These are phyloP conservation scores for Leucopsar rothschildi DNA, from an alignment of 2,113 vertebrate genomes.

Conservation along the genomic window DNA sequence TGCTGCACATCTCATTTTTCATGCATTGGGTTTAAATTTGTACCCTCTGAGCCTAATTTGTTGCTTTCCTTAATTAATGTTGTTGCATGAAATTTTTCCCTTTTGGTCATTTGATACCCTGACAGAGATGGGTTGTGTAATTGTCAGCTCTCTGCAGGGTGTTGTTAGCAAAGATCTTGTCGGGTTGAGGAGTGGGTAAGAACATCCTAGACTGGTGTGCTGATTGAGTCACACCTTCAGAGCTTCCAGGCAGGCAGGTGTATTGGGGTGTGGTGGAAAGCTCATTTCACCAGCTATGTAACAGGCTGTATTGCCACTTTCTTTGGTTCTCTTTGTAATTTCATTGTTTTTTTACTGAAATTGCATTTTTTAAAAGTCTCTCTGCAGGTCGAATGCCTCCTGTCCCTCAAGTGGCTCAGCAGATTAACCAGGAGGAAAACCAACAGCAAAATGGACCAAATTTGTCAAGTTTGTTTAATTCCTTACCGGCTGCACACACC, in stretches of 20 bases:
- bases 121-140: background rate
- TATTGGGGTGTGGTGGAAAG: background rate
- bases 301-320: background rate
- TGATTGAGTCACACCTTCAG: background rate
- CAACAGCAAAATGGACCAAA: conserved; percentile 86
- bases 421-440: conserved; percentile 81
- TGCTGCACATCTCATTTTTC: background rate
- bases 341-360: background rate
- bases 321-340: background rate
- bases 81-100: background rate
- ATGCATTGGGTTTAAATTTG: background rate
- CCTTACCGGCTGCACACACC: conserved; percentile 64
- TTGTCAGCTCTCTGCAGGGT: background rate
- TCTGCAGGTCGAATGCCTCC: conserved; percentile 83
- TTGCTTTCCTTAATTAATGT: background rate
- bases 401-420: conserved; percentile 76
- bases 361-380: background rate
- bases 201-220: background rate
- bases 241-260: background rate
- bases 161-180: background rate
- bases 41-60: conserved; percentile 8
- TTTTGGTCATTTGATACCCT: background rate
- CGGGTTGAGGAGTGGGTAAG: background rate
- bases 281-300: background rate
- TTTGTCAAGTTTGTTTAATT: conserved; percentile 80